These are phyloP conservation scores for Hemiprocne comata DNA, from an alignment of 2,113 vertebrate genomes.

Conservation along the genomic window DNA sequence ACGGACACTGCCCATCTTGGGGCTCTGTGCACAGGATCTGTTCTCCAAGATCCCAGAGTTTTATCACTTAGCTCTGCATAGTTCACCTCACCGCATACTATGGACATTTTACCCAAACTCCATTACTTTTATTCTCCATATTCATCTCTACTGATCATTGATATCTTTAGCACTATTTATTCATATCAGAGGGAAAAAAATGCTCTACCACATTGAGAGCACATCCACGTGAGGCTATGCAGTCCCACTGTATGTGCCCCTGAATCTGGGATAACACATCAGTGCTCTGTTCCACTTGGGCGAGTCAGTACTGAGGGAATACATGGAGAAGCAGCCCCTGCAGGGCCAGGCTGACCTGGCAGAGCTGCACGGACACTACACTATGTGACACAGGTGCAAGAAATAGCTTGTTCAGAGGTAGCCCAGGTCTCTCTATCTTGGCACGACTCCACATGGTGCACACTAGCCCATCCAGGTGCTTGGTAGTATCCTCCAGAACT, in stretches of 20 bases:
- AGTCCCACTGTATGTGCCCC: background rate
- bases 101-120: background rate
- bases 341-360: background rate
- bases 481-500: background rate
- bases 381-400: background rate
- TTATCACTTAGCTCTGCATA: background rate
- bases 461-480: background rate
- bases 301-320: background rate
- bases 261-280: background rate
- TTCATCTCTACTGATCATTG: background rate
- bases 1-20: background rate
- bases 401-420: background rate
- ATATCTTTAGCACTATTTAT: background rate
- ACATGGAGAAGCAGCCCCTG: background rate
- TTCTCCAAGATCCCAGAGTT: background rate
- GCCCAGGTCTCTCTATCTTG: background rate
- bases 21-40: background rate
- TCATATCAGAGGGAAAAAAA: background rate
- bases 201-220: background rate
- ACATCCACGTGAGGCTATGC: background rate
- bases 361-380: background rate
- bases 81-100: background rate
- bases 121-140: background rate
- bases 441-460: background rate
- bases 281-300: background rate